A percentile compares a stretch with the other conserved stretches of the same genome.
Conservation (phyloP, 2,797 vertebrate species). For the Leuciscus waleckii region DNA sequence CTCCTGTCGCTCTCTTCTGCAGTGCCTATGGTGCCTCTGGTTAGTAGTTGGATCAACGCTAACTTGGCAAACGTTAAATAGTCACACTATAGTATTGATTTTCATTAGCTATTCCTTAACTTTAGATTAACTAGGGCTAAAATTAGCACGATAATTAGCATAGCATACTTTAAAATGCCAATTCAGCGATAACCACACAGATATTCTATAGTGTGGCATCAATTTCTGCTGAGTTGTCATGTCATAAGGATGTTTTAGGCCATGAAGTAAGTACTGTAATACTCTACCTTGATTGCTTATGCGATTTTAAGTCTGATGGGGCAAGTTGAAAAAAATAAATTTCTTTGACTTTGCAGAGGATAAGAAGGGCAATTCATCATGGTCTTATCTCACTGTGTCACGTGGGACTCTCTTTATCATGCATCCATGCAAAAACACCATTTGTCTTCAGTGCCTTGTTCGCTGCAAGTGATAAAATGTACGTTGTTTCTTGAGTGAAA, state of each 20-base stretch:
- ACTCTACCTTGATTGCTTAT: slow-evolving; percentile 10
- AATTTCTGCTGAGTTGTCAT: neutral
- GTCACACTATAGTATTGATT: neutral
- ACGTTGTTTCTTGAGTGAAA: slow-evolving; percentile 60
- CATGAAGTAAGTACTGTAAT: neutral
- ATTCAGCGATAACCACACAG: neutral
- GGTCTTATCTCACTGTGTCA: slow-evolving; percentile 77
- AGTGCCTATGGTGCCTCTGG: slow-evolving; percentile 32
- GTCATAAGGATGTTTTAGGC: neutral
- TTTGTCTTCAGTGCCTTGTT: slow-evolving; percentile 79
- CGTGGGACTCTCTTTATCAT: slow-evolving; percentile 80
- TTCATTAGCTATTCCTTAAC: neutral
- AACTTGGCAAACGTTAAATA: neutral
- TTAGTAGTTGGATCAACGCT: neutral
- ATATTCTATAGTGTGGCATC: neutral
- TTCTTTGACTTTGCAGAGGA: slow-evolving; percentile 78
- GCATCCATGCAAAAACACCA: slow-evolving; percentile 83
- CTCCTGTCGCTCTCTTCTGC: slow-evolving; percentile 18
- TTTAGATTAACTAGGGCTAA: neutral
- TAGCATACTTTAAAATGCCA: neutral
- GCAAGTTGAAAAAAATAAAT: slow-evolving; percentile 64
- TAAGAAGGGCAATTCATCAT: slow-evolving; percentile 75
- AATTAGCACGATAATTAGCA: neutral
- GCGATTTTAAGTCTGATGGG: slow-evolving; percentile 27
- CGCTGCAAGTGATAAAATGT: slow-evolving; percentile 78